A percentile compares a stretch with the other conserved stretches of the same genome.
Evolutionary conservation across 2,797 vertebrate genomes (phyloP).

Genomic region (Pangasius macronema): DNA sequence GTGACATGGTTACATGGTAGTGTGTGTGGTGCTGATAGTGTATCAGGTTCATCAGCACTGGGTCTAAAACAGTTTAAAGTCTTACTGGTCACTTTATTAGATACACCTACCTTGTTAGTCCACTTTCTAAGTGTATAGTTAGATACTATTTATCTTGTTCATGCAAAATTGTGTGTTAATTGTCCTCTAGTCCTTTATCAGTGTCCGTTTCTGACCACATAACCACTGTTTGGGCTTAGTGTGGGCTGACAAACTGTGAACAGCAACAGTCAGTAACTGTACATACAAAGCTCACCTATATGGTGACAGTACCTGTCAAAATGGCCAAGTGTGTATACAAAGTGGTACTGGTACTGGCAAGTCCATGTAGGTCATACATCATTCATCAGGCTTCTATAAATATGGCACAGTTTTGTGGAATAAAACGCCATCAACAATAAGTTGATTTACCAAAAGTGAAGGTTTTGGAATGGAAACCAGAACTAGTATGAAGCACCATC

Average conservation of each 20-base stretch:
- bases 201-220: neutral
- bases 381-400: neutral
- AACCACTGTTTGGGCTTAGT: neutral
- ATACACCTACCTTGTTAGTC: neutral
- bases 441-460: neutral
- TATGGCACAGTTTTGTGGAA: neutral
- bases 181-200: neutral
- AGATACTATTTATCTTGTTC: neutral
- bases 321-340: neutral
- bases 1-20: slow-evolving; percentile 1
- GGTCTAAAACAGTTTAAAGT: neutral
- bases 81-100: slow-evolving; percentile 7
- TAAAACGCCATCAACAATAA: neutral
- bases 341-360: neutral
- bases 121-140: neutral
- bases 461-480: neutral
- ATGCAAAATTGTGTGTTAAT: neutral
- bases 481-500: neutral
- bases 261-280: neutral
- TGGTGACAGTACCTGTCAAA: neutral
- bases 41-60: slow-evolving; percentile 12
- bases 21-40: slow-evolving; percentile 15
- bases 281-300: neutral
- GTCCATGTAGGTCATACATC: neutral
- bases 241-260: neutral